These are phyloP conservation scores for Zenarchopterus dispar DNA, from an alignment of 2,797 vertebrate species.

Conservation along the genomic window DNA sequence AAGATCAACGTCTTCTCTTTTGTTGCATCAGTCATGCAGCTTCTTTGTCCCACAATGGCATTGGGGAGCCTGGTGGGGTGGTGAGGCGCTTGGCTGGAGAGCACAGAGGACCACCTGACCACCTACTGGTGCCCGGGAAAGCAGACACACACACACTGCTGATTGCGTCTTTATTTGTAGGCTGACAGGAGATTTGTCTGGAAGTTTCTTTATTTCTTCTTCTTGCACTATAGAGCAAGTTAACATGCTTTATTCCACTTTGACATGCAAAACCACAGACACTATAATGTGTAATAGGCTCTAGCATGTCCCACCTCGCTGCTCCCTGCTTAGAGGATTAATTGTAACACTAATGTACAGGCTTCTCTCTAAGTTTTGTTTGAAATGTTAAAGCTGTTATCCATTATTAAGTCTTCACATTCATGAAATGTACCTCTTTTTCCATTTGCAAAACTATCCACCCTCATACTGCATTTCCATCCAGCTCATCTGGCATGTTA, in stretches of 20 bases:
- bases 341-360: constrained; percentile 38
- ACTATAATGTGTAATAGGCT: constrained; percentile 50
- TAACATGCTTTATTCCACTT: constrained; percentile 72
- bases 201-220: constrained; percentile 68
- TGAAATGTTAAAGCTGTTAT: constrained; percentile 52
- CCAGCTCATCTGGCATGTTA: constrained; percentile 34
- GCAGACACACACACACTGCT: constrained; percentile 47
- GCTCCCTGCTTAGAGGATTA: constrained; percentile 50
- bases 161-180: constrained; percentile 75
- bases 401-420: constrained; percentile 38
- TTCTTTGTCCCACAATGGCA: constrained; percentile 73
- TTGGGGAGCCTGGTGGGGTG: constrained; percentile 59
- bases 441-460: constrained; percentile 29
- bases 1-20: constrained; percentile 79
- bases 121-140: constrained; percentile 65
- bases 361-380: constrained; percentile 43
- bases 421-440: constrained; percentile 30
- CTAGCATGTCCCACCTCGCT: constrained; percentile 51
- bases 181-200: constrained; percentile 73
- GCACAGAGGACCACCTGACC: constrained; percentile 80
- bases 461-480: constrained; percentile 29
- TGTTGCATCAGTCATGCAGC: constrained; percentile 78
- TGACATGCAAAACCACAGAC: constrained; percentile 68
- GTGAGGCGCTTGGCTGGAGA: constrained; percentile 67
- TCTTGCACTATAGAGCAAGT: constrained; percentile 67